These are phyloP conservation scores for Alentia gelatinosa DNA, from an alignment of 2,888 invertebrate species.

Conservation along the genomic window DNA sequence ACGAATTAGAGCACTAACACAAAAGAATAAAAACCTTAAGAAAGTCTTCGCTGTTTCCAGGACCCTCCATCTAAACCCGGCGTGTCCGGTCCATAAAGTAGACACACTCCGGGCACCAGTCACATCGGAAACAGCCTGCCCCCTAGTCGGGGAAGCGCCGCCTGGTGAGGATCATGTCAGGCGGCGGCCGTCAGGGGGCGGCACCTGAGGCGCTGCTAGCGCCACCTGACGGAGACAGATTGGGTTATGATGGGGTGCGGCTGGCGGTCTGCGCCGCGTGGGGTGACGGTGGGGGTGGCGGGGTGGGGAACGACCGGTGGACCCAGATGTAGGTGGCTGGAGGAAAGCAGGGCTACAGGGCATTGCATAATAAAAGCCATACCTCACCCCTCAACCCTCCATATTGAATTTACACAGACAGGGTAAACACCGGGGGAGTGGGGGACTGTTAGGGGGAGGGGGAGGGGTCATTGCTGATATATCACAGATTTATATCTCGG, in stretches of 20 bases:
- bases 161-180: constrained; percentile 15
- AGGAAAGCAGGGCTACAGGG: neutral
- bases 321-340: no score
- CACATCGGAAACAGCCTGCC: neutral
- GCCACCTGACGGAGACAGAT: constrained; percentile 36
- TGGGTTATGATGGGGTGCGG: constrained; percentile 10
- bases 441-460: no score
- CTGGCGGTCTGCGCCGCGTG: neutral
- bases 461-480: neutral
- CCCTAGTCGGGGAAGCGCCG: neutral
- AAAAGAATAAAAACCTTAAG: no score
- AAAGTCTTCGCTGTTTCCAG: no score
- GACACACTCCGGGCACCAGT: neutral
- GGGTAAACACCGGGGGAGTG: no score
- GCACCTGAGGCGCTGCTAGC: neutral
- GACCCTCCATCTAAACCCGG: no score
- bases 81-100: neutral
- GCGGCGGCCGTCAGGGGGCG: neutral
- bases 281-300: neutral
- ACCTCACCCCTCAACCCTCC: neutral
- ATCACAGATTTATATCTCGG: neutral
- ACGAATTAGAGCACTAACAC: no score
- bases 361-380: constrained; percentile 20
- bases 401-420: neutral
- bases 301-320: no score